A percentile compares a stretch with the other conserved stretches of the same genome.
Conservation (phyloP, 2,888 invertebrate genomes). For the Pseudolycoriella hygida region DNA sequence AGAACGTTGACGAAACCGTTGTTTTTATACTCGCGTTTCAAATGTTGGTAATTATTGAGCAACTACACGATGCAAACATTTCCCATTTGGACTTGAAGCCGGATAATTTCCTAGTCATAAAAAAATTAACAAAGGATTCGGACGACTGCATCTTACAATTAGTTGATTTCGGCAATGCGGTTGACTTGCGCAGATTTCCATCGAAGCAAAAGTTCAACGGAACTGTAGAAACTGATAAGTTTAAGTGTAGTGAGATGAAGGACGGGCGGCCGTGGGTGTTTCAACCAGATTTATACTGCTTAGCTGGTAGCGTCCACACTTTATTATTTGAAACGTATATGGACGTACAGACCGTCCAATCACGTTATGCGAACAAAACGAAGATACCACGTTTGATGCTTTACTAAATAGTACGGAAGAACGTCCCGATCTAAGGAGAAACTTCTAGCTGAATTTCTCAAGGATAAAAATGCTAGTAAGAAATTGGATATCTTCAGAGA, state of each 20-base stretch:
- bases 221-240: constrained; percentile 41
- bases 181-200: constrained; percentile 78
- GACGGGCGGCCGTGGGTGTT: constrained; percentile 84
- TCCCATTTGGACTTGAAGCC: constrained; percentile 94
- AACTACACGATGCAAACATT: constrained; percentile 69
- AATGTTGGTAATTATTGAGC: constrained; percentile 66
- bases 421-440: too few species aligned
- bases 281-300: constrained; percentile 81
- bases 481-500: too few species aligned
- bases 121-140: constrained; percentile 32
- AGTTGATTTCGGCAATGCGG: constrained; percentile 88
- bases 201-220: constrained; percentile 54
- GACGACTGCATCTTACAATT: constrained; percentile 51
- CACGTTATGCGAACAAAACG: too few species aligned
- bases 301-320: constrained; percentile 75
- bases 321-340: constrained; percentile 73
- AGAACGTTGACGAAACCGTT: constrained; percentile 52
- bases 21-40: constrained; percentile 66
- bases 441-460: too few species aligned
- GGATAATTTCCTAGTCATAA: constrained; percentile 76
- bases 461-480: too few species aligned
- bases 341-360: too few species aligned
- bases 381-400: too few species aligned
- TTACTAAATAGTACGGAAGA: too few species aligned
- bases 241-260: constrained; percentile 80